A percentile compares a stretch with the other conserved stretches of the same genome.
These are phyloP conservation scores for Actinostola sp. DNA, from an alignment of 92 coral and sea anemone genomes.

Conservation along the genomic window DNA sequence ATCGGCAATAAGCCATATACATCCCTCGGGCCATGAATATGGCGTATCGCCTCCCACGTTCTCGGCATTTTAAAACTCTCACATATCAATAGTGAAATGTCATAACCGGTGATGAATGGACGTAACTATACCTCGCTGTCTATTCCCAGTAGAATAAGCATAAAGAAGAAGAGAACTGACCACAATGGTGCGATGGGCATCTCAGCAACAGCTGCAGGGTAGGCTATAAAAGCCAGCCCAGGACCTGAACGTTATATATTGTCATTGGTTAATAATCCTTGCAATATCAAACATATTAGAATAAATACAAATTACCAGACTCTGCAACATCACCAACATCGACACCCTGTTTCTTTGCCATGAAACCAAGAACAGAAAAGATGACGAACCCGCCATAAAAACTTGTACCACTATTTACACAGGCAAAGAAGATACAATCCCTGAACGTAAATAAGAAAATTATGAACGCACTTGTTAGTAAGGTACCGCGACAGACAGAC, in stretches of 20 bases:
- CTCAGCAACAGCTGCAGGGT: slow-evolving; percentile 98
- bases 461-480: too few species aligned
- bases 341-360: slow-evolving; percentile 85
- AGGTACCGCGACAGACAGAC: too few species aligned
- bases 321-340: slow-evolving; percentile 55
- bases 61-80: too few species aligned
- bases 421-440: slow-evolving; percentile 85
- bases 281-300: too few species aligned
- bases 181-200: slow-evolving; percentile 95
- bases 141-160: slow-evolving; percentile 92
- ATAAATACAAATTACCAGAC: slow-evolving; percentile 56
- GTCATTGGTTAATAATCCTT: too few species aligned
- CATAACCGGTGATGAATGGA: too few species aligned
- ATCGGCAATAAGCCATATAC: too few species aligned
- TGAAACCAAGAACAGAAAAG: slow-evolving; percentile 82
- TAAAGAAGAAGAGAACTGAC: slow-evolving; percentile 95
- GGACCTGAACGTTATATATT: slow-evolving; percentile 84
- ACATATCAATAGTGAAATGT: too few species aligned
- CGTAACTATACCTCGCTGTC: slow-evolving; percentile 82
- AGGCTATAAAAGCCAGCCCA: slow-evolving; percentile 98
- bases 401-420: slow-evolving; percentile 90
- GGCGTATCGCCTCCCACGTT: too few species aligned
- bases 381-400: slow-evolving; percentile 85
- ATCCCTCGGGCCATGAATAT: too few species aligned
- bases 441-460: slow-evolving; percentile 14